Evolutionary conservation across 2,888 invertebrate species (phyloP).

Genomic region (Agrotis ipsilon): DNA sequence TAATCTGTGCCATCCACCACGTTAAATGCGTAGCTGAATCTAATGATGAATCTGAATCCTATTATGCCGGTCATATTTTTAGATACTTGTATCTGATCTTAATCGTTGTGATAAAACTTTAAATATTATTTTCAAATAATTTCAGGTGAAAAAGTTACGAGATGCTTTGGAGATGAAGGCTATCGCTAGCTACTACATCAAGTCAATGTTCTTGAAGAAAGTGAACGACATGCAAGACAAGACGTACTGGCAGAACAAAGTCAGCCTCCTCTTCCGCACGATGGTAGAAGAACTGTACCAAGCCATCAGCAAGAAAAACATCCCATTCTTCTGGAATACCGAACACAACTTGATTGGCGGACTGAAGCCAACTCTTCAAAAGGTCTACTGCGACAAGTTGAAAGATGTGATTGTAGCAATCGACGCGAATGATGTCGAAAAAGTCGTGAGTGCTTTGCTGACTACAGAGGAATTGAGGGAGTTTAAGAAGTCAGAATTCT

Average conservation of each 20-base stretch:
- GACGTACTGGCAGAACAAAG: constrained; percentile 80
- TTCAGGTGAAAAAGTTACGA: constrained; percentile 88
- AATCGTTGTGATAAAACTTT: no score
- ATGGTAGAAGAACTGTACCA: constrained; percentile 81
- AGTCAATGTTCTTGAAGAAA: constrained; percentile 89
- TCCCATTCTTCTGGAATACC: constrained; percentile 83
- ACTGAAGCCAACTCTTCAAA: constrained; percentile 75
- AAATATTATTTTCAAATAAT: constrained; percentile 24
- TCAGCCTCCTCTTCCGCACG: constrained; percentile 75
- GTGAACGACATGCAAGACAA: constrained; percentile 74
- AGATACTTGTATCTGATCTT: no score
- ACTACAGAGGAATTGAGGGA: constrained; percentile 74
- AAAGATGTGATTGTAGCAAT: constrained; percentile 81
- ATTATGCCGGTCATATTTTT: no score
- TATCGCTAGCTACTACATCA: constrained; percentile 91
- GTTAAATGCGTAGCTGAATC: no score
- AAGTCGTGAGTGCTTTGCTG: constrained; percentile 72
- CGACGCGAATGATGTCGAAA: constrained; percentile 77
- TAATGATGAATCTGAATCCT: no score
- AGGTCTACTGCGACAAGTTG: constrained; percentile 78
- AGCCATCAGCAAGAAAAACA: constrained; percentile 75
- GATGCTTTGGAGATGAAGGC: constrained; percentile 82
- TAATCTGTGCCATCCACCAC: no score
- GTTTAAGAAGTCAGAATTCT: constrained; percentile 79
- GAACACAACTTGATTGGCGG: constrained; percentile 80